Base-by-base conservation (phyloP, 2,113 vertebrate genomes). In the Hippocampus mohnikei region DNA sequence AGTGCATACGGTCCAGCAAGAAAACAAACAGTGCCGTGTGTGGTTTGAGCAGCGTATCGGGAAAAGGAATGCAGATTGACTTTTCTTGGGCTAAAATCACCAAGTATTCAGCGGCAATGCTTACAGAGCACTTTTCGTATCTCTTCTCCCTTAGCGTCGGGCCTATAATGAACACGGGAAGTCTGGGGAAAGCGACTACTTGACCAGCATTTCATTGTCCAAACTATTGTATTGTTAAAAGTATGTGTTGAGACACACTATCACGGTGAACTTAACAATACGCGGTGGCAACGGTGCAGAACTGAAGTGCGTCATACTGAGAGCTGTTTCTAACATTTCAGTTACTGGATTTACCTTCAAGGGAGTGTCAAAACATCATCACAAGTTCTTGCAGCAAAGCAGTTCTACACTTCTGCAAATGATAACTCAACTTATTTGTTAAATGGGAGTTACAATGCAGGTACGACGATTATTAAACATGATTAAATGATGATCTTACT, bases 111-210 rank as follows among this genome's bases (percentile, higher is more conserved):
- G 18, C 20, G 5, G 27, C 66, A 44, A 52, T 5, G 53, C 71
- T 62, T 53, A 56, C 64, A 52, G 48, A 20, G 61, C 74, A 56
- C 70, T 75, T 77, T 33, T 68, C 70, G 72, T 70, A 73, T 63
- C 74, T 79, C 75, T 66, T 77, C 73, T 66, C 20, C 71, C 74
- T 70, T 65, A 81, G 70, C 73, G 48, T 40, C 76, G 63, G 44
- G 71, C 69, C 76, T 41, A 62, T 52, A 53, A 59, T 71, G 77
- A 81, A 81, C 61, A 73, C 37, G 70, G 75, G 71, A 70, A 52
- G 69, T 75, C 68, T 85, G 84, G 76, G 85, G 86, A 86, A 80
- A 72, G 59, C 52, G 73, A 83, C 15, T 71, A 78, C 83, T 79
- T 87, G 65, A 67, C 77, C 65, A 81, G 84, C 73, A 77, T 77